Conservation (phyloP, 2,888 invertebrate genomes). For the Amphiduros pacificus region DNA sequence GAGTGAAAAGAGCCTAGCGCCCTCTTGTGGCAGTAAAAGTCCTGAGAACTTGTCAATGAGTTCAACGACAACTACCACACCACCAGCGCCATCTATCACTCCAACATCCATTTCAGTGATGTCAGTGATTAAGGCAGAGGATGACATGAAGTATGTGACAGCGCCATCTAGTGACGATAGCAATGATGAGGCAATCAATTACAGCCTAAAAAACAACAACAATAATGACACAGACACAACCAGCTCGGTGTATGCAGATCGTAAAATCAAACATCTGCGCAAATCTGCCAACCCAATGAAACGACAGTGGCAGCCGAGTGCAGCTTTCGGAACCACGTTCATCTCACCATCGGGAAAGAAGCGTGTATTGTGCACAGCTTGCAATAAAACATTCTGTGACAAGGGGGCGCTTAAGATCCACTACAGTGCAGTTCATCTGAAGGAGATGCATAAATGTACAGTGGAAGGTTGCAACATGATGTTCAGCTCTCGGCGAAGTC, state of each 20-base stretch:
- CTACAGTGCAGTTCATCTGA: slow-evolving; percentile 95
- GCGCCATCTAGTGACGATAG: slow-evolving; percentile 40
- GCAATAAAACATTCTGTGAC: slow-evolving; percentile 98
- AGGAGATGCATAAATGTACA: slow-evolving; percentile 99
- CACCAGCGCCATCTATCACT: slow-evolving; percentile 5
- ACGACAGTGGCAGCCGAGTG: slow-evolving; percentile 60
- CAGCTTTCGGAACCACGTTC: slow-evolving; percentile 52
- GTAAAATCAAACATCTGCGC: slow-evolving; percentile 51
- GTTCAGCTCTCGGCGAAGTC: slow-evolving; percentile 93
- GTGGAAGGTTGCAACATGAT: slow-evolving; percentile 99
- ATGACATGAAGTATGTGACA: slow-evolving; percentile 2
- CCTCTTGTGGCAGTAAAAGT: slow-evolving; percentile 14
- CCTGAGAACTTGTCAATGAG: slow-evolving; percentile 24
- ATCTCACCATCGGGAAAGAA: slow-evolving; percentile 70
- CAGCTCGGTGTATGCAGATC: slow-evolving; percentile 23
- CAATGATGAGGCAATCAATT: slow-evolving; percentile 32
- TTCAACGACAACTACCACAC: neutral
- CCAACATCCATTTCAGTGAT: neutral
- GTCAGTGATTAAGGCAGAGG: neutral
- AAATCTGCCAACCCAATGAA: slow-evolving; percentile 60
- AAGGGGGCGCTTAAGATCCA: slow-evolving; percentile 99
- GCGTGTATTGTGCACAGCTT: slow-evolving; percentile 96
- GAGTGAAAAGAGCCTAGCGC: slow-evolving; percentile 16
- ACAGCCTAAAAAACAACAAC: slow-evolving; percentile 28
- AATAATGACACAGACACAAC: slow-evolving; percentile 4